Percentiles rank a stretch among this genome's conserved stretches.
These are phyloP conservation scores for Penaeus japonicus DNA, from an alignment of 1,140 invertebrate genomes.

Conservation along the genomic window DNA sequence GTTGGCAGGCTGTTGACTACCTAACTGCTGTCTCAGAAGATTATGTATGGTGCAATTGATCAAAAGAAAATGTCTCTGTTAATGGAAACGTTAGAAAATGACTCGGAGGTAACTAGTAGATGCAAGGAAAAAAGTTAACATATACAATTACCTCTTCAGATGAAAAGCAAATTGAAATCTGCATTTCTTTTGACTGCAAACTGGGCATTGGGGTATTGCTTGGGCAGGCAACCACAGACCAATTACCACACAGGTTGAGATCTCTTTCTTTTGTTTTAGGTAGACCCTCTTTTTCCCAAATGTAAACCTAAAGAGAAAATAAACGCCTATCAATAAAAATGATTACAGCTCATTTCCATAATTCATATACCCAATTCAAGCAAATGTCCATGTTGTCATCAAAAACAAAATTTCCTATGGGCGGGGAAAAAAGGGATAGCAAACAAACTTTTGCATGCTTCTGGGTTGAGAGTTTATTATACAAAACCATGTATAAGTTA, in stretches of 20 bases:
- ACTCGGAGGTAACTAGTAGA: neutral
- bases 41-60: no score
- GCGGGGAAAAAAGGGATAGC: no score
- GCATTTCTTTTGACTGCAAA: conserved; percentile 22
- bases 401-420: no score
- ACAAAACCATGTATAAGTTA: no score
- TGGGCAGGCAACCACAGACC: conserved; percentile 24
- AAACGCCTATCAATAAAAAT: neutral
- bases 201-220: conserved; percentile 7
- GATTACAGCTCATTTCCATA: neutral
- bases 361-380: no score
- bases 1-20: no score
- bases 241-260: neutral
- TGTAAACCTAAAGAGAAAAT: conserved; percentile 4
- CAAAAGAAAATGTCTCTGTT: no score
- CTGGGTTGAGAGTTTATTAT: no score
- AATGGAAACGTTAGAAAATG: neutral
- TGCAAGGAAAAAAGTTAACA: neutral
- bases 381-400: no score
- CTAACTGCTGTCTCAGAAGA: no score
- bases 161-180: conserved; percentile 28
- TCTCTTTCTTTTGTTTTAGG: neutral
- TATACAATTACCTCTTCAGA: conserved; percentile 17
- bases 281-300: conserved; percentile 21
- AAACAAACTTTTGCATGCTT: no score